Evolutionary conservation across 2,888 invertebrate species (phyloP), one percentile per base, ranked within the genome.

Genomic region (Callyntrura guangdongensis): DNA sequence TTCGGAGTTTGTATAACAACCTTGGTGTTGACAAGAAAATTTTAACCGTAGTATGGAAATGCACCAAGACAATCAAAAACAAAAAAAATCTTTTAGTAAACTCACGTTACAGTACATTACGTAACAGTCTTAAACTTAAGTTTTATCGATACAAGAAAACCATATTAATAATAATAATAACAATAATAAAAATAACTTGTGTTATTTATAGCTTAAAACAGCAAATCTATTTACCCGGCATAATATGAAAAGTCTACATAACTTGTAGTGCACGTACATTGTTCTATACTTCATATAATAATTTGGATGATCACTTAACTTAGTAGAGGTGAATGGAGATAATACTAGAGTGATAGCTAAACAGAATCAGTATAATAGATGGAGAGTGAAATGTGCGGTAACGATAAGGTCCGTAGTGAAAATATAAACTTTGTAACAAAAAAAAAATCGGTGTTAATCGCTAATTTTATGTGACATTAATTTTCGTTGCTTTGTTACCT

Each of bases 11-110:
- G 69, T 79, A 59, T 56, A 85, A 85, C 90, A 90, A 90, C 90
- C 90, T 90, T 90, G 90, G 90, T 90, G 90, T 90, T 90, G 90
- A 83, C 20, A 82, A 64, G 45, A 81, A 84, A 82, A 89, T 61
- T 90, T 69, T 90, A 84, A 79, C 84, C 77, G 77, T 56, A 77
- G 53, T 83, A 61, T 79, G 90, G 90, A 90, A 85, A 90, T 90
- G 90, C 90, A 90, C 90, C 90, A 90, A 90, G 90, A 90, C 90
- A 90, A 90, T 90, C 90, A 90, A 77, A 61, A 89, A 89, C 69
- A 53, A 74, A 53, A 79, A 81, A 49, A 81, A 83, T 25, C 61
- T 81, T 72, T 72, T 83, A 83, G 79, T 83, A 84, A 61, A 89
- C 89, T 89, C 90, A 85, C 64, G 64, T 77, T 74, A 84, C 74